Percentiles rank a stretch among this genome's conserved stretches.
Conservation (phyloP, 2,888 invertebrate genomes). For the Rhodophaea formosa region DNA sequence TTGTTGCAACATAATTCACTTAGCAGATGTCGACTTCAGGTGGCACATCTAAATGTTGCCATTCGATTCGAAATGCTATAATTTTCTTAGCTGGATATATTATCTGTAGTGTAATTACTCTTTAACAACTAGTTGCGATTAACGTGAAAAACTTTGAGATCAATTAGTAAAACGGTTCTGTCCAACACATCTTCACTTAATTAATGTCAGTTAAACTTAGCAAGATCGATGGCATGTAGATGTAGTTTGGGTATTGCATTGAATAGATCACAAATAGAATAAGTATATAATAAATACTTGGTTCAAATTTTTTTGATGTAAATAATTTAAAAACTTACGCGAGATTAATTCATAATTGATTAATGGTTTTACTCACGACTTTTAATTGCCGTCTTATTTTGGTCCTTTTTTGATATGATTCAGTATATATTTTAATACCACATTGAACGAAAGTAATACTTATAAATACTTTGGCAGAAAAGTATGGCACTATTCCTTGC, state of each 20-base stretch:
- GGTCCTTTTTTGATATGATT: too few relatives aligned
- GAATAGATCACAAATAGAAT: neutral
- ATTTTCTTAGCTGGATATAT: neutral
- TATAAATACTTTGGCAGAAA: too few relatives aligned
- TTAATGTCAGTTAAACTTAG: conserved; percentile 11
- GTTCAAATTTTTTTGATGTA: too few relatives aligned
- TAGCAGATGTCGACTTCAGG: conserved; percentile 36
- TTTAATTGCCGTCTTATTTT: too few relatives aligned
- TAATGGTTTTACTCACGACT: too few relatives aligned
- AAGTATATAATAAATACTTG: too few relatives aligned
- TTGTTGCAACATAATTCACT: conserved; percentile 20
- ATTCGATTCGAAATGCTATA: neutral
- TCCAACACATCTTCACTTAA: conserved; percentile 11
- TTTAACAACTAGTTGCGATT: conserved; percentile 7
- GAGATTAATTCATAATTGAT: too few relatives aligned
- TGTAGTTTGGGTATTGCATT: neutral
- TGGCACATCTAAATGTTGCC: conserved; percentile 21
- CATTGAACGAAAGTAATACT: too few relatives aligned
- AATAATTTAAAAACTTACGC: too few relatives aligned
- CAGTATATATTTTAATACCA: too few relatives aligned
- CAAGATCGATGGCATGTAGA: conserved; percentile 12
- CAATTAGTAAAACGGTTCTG: conserved; percentile 6
- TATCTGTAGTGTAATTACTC: conserved; percentile 1
- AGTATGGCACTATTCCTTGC: too few relatives aligned
- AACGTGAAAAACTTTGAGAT: neutral